Conservation (phyloP, 1,140 invertebrate species). For the Drosophila prosaltans region DNA sequence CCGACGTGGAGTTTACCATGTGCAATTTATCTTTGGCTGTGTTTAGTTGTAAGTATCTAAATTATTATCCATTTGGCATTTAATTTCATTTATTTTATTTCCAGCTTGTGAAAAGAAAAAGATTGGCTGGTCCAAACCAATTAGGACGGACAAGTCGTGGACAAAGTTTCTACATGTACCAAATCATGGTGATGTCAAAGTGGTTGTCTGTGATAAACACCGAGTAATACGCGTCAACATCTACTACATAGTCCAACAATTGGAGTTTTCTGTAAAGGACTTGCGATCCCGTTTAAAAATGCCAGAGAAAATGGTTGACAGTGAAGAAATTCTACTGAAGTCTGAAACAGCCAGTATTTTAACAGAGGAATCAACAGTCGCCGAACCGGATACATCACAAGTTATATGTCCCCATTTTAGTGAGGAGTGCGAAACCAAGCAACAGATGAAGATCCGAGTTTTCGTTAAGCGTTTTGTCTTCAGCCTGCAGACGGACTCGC, state of each 20-base stretch:
- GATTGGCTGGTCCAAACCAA: constrained; percentile 83
- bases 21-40: constrained; percentile 74
- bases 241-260: constrained; percentile 74
- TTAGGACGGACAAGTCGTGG: constrained; percentile 83
- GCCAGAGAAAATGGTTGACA: constrained; percentile 38
- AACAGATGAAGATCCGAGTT: constrained; percentile 40
- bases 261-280: constrained; percentile 80
- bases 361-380: constrained; percentile 5
- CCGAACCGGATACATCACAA: background rate
- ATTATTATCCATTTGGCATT: background rate
- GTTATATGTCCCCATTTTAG: constrained; percentile 50
- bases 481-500: constrained; percentile 66
- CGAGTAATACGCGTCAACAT: constrained; percentile 70
- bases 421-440: constrained; percentile 52
- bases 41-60: constrained; percentile 38
- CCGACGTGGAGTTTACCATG: constrained; percentile 74
- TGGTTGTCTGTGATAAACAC: constrained; percentile 85
- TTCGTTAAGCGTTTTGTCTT: constrained; percentile 74
- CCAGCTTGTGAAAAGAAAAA: constrained; percentile 46
- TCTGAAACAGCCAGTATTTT: background rate
- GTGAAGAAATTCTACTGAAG: background rate
- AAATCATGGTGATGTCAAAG: constrained; percentile 88
- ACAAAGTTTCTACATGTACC: constrained; percentile 89
- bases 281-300: constrained; percentile 65
- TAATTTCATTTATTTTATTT: background rate